Evolutionary conservation across 1,140 invertebrate species (phyloP).

Genomic region (Potamilus streckersoni): DNA sequence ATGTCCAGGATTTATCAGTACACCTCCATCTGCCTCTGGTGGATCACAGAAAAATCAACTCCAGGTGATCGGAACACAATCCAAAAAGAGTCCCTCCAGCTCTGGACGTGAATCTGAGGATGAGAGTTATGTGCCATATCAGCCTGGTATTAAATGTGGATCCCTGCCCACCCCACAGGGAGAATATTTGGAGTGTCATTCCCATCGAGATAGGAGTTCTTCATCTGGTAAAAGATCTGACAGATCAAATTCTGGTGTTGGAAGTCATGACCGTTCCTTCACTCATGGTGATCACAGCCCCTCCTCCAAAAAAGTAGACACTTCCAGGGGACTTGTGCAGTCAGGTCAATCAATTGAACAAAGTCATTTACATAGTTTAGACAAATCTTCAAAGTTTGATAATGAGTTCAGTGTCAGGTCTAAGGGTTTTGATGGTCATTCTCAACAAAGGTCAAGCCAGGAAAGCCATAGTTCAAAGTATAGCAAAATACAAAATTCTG

Average conservation of each 20-base stretch:
- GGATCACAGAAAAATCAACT: neutral
- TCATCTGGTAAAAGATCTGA: constrained; percentile 8
- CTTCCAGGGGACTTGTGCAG: neutral
- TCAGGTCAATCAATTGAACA: too few species aligned
- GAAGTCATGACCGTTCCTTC: neutral
- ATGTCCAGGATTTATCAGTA: neutral
- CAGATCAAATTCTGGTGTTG: constrained; percentile 1
- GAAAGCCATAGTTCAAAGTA: too few species aligned
- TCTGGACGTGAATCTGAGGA: constrained; percentile 49
- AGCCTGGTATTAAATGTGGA: constrained; percentile 15
- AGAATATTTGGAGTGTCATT: neutral
- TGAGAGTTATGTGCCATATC: constrained; percentile 43
- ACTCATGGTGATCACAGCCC: neutral
- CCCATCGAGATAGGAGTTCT: neutral
- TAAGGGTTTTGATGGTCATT: too few species aligned
- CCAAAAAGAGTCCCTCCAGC: constrained; percentile 30
- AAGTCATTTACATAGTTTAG: too few species aligned
- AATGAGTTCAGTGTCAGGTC: too few species aligned
- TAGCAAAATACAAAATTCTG: too few species aligned
- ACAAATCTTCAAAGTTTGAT: too few species aligned
- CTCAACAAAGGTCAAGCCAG: too few species aligned
- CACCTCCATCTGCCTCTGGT: neutral
- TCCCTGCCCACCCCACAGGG: neutral
- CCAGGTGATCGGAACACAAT: neutral
- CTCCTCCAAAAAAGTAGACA: neutral